Evolutionary conservation across 2,113 vertebrate genomes (phyloP).

Genomic region (Tetrax tetrax): DNA sequence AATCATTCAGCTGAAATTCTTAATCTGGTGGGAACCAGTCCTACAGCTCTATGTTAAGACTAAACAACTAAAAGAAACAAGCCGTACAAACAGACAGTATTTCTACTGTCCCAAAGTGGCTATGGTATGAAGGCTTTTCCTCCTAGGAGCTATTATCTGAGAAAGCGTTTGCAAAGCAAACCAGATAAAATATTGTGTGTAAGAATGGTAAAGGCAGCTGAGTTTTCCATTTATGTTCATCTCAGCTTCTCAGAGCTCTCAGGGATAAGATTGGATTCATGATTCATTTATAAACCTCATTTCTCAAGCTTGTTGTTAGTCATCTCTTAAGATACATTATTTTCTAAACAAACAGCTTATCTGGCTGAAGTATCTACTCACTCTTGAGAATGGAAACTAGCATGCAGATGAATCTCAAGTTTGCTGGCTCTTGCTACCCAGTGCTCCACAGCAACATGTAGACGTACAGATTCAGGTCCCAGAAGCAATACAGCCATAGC

Average conservation of each 20-base stretch:
- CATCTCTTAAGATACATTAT: background rate
- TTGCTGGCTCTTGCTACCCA: background rate
- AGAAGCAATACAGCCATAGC: accelerated
- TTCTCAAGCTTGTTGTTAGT: background rate
- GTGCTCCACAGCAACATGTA: accelerated
- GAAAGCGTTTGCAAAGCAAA: conserved; percentile 49
- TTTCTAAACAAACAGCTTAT: background rate
- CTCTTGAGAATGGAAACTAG: background rate
- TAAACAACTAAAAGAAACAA: conserved; percentile 28
- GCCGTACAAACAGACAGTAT: background rate
- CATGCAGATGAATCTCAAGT: accelerated
- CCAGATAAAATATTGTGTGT: conserved; percentile 3
- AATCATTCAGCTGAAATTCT: conserved; percentile 28
- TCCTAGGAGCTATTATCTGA: conserved; percentile 20
- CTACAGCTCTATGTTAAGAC: background rate
- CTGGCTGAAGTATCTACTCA: background rate
- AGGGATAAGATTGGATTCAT: background rate
- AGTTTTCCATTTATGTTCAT: conserved; percentile 63
- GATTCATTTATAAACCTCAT: background rate
- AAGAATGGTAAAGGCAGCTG: background rate
- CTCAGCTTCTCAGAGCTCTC: background rate
- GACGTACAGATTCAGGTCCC: background rate
- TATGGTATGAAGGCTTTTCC: background rate
- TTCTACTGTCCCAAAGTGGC: conserved; percentile 13
- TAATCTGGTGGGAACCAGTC: background rate